These are phyloP conservation scores for Artibeus lituratus DNA, from an alignment of 2,797 vertebrate genomes.

Conservation along the genomic window DNA sequence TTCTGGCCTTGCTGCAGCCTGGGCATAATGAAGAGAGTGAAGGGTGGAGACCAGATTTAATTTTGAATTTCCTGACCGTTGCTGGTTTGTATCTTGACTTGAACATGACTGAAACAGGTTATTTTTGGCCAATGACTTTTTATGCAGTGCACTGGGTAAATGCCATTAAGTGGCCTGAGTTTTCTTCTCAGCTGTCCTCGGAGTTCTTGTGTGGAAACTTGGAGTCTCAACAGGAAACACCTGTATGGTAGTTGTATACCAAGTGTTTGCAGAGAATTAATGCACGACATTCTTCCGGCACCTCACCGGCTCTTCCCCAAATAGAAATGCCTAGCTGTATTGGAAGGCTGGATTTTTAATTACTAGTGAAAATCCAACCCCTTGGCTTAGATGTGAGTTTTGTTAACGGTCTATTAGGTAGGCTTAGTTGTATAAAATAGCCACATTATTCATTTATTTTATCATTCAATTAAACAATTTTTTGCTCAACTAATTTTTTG, in stretches of 20 bases:
- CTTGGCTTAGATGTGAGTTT: conserved; percentile 2
- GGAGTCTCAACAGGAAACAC: conserved; percentile 79
- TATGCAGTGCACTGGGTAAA: conserved; percentile 23
- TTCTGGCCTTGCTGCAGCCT: conserved; percentile 68
- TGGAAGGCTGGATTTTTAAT: conserved; percentile 69
- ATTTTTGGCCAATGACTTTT: conserved; percentile 64
- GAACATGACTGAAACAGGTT: conserved; percentile 51
- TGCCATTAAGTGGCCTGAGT: conserved; percentile 49
- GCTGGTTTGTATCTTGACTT: conserved; percentile 34
- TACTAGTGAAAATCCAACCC: conserved; percentile 47
- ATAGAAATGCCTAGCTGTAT: conserved; percentile 67
- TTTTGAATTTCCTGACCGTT: conserved; percentile 64
- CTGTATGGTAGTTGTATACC: conserved; percentile 70
- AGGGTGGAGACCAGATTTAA: conserved; percentile 63
- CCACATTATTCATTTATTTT: not conserved
- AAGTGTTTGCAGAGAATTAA: conserved; percentile 60
- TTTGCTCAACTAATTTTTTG: not conserved
- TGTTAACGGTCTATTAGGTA: not conserved
- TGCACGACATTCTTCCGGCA: conserved; percentile 62
- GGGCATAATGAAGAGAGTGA: conserved; percentile 49
- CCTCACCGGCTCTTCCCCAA: conserved; percentile 57
- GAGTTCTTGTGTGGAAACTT: conserved; percentile 67
- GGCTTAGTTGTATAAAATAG: not conserved
- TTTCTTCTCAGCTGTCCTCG: conserved; percentile 64
- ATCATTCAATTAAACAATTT: not conserved